Percentiles rank a stretch among this genome's conserved stretches.
Conservation (phyloP, 2,113 vertebrate genomes). For the Hippocampus barbouri region DNA sequence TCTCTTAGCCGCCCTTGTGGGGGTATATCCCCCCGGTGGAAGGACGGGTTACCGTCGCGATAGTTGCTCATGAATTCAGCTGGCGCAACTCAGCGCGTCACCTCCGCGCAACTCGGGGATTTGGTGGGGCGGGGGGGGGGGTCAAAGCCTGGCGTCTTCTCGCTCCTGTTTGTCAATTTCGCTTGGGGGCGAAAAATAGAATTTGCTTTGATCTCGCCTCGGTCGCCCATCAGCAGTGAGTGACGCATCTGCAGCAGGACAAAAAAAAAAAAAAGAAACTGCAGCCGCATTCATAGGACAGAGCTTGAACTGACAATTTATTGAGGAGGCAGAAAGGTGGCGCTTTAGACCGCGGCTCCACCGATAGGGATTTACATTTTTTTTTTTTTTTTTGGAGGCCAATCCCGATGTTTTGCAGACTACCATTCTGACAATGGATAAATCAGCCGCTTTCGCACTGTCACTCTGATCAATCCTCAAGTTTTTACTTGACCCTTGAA, state of each 20-base stretch:
- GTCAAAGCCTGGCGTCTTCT: not conserved
- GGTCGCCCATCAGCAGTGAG: not conserved
- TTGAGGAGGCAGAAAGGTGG: not conserved
- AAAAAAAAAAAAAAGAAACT: not conserved
- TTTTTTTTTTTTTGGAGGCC: too few relatives aligned
- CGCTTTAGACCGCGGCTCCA: not conserved
- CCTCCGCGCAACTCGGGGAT: not conserved
- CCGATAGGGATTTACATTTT: too few relatives aligned
- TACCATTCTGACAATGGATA: too few relatives aligned
- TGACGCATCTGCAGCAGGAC: not conserved
- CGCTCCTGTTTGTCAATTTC: not conserved
- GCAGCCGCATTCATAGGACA: not conserved
- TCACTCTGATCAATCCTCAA: not conserved
- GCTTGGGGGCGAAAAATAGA: not conserved
- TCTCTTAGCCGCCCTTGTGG: not conserved
- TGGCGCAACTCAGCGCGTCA: not conserved
- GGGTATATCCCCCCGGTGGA: not conserved
- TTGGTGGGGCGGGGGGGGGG: not conserved
- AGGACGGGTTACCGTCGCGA: not conserved
- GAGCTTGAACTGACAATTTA: not conserved
- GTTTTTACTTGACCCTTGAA: not conserved
- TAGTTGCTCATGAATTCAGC: not conserved
- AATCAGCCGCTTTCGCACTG: not conserved
- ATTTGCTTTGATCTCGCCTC: not conserved
- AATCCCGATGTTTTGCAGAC: too few relatives aligned